Evolutionary conservation across 2,113 vertebrate genomes (phyloP), one percentile per base, ranked within the genome.

Genomic region (Rhabdomys dilectus): DNA sequence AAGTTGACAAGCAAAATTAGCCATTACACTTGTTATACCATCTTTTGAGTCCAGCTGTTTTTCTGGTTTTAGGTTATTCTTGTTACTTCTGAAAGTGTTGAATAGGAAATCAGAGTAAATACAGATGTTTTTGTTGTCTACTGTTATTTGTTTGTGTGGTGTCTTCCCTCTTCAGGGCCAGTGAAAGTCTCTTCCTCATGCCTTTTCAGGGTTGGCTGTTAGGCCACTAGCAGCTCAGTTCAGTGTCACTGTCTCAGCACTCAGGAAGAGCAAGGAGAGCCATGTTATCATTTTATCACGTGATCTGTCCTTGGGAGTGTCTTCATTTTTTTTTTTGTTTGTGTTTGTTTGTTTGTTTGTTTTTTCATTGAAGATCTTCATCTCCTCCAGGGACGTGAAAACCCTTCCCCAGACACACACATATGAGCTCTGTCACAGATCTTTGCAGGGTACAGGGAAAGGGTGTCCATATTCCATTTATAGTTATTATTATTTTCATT

Each of bases 211-310:
- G 19, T 51, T 22, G 16, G 42, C 3, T 19, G 11, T 15, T 39
- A n/a, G 87, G 21, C 19, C 26, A 42, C 7, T 17, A 72, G 70
- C 70, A 8, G 56, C 51, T 36, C 21, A 6, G 60, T 17, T 2
- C n/a, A 11, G 48, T 17, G 3, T 77, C 48, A 10, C 13, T 39
- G 26, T 13, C 0, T 31, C 53, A 0, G n/a, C 26, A 7, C 16
- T 11, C 24, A 5, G 80, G 29, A 39, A 39, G 76, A 76, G 29
- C 8, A 7, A 51, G 22, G 7, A 62, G 78, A 48, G 42, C 9
- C 10, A 2, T 7, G 70, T 12, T 51, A 19, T 42, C 39, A 36
- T 81, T 85, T 39, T 34, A 15, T 62, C 22, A 26, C 19, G 4
- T 48, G 24, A 26, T 29, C 51, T 73, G n/a, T 64, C 39, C 24